A percentile compares a stretch with the other conserved stretches of the same genome.
Evolutionary conservation across 2,113 vertebrate genomes (phyloP).

Genomic region (Notechis scutatus): DNA sequence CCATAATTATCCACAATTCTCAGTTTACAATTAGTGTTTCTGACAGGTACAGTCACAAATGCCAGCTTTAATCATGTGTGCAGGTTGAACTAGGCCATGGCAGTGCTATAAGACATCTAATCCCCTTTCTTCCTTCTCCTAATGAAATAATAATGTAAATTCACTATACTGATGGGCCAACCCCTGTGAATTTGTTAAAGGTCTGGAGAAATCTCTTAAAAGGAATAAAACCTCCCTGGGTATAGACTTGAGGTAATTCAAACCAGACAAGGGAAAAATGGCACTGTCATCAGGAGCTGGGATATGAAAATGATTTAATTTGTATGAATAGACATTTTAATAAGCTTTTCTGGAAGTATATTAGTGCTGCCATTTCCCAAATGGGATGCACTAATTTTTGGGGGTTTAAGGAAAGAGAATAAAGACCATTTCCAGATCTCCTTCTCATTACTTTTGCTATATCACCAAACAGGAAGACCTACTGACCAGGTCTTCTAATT

Average conservation of each 20-base stretch:
- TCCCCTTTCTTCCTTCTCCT: constrained; percentile 71
- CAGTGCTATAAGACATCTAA: constrained; percentile 72
- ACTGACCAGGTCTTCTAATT: constrained; percentile 48
- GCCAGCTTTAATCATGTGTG: constrained; percentile 76
- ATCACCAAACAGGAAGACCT: not conserved
- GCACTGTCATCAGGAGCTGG: constrained; percentile 71
- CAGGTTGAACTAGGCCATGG: constrained; percentile 69
- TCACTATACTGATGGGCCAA: constrained; percentile 71
- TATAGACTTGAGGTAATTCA: constrained; percentile 73
- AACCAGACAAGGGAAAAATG: constrained; percentile 72
- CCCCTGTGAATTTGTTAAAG: constrained; percentile 75
- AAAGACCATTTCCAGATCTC: constrained; percentile 52
- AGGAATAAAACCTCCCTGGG: constrained; percentile 75
- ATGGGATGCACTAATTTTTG: constrained; percentile 68
- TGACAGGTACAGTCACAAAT: constrained; percentile 77
- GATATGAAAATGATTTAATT: constrained; percentile 75
- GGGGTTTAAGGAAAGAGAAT: constrained; percentile 35
- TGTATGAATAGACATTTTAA: constrained; percentile 78
- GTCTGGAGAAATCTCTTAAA: constrained; percentile 73
- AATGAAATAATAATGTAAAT: constrained; percentile 83
- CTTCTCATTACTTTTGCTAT: constrained; percentile 39
- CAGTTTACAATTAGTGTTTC: constrained; percentile 76
- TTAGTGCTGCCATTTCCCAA: constrained; percentile 68
- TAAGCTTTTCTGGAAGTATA: constrained; percentile 65
- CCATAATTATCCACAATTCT: constrained; percentile 73